Evolutionary conservation across 2,113 vertebrate genomes (phyloP), one percentile per base, ranked within the genome.

Genomic region (Aegotheles bennettii): DNA sequence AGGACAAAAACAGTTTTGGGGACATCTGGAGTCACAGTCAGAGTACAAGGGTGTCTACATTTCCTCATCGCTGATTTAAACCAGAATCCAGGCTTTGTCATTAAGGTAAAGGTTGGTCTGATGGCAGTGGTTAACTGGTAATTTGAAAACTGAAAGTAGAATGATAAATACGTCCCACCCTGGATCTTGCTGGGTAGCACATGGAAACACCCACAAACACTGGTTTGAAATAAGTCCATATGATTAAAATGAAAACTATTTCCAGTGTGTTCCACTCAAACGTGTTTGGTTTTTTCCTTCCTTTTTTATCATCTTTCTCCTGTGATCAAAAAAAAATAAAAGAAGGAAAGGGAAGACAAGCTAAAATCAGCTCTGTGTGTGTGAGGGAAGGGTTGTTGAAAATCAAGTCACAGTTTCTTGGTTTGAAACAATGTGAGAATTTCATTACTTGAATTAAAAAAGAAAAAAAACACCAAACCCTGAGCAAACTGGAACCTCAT

Each of bases 351-450:
- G 11, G 12, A 64, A 40, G 24, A 20, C 53, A 74, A 71, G 6
- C 60, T 64, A 12, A 78, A 54, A 93, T 54, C 16, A 77, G 16
- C 36, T 2, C 33, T 2, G n/a, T 48, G 53, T 59, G 43, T 67
- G 87, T 10, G 60, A 84, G 51, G 51, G 80, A 81, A 79, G 70
- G 29, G 69, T 53, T 23, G 67, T 16, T 93, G 88, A 83, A 92
- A 96, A 93, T 54, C 10, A 24, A 94, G 64, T 36, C 68, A 29
- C 47, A 64, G 60, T 67, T 80, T 59, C 85, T 96, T 47, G 75
- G 79, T 95, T 88, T 90, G 75, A 92, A 96, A 94, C 91, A 93
- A 96, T 67, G 83, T 83, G 83, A 92, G 86, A 90, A 94, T 97
- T 93, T 95, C 92, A 92, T 90, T 94, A 86, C 90, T 95, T 57